phyloP scores from a whole-genome alignment of 2,797 vertebrate genomes.

The Silurus aristotelis region DNA sequence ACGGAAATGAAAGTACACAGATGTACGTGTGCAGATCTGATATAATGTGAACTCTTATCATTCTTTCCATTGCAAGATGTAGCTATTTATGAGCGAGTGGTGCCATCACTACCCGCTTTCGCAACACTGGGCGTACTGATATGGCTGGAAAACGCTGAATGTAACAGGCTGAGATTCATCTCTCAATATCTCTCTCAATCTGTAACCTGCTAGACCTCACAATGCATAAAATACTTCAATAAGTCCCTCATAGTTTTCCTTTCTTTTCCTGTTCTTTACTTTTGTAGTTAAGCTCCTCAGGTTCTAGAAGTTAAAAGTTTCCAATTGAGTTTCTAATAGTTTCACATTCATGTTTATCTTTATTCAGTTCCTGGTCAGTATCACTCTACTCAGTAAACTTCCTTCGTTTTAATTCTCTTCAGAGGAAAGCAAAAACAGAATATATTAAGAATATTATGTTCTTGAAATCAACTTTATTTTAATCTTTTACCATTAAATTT shows the following conservation, averaged over 20 bases:
- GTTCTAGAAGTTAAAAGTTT: background rate
- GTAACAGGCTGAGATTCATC: background rate
- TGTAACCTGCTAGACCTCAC: background rate
- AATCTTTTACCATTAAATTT: background rate
- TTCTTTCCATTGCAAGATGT: slow-evolving; percentile 34
- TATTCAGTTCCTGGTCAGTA: background rate
- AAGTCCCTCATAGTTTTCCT: background rate
- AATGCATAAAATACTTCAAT: background rate
- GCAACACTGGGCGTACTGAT: slow-evolving; percentile 26
- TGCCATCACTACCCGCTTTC: slow-evolving; percentile 25
- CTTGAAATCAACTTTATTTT: background rate
- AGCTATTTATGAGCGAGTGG: slow-evolving; percentile 31
- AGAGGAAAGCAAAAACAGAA: background rate
- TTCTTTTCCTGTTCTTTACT: background rate
- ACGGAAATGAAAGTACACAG: background rate
- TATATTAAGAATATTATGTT: background rate
- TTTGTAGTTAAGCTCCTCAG: background rate
- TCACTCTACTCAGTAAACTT: background rate
- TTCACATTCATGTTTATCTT: background rate
- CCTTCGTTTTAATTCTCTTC: background rate
- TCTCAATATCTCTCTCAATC: background rate
- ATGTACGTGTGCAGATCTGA: background rate
- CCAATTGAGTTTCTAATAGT: background rate
- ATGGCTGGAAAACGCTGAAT: background rate
- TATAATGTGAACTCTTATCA: slow-evolving; percentile 9